These are phyloP conservation scores for Aphaenogaster rudis DNA, from an alignment of 1,140 invertebrate species.

Conservation along the genomic window DNA sequence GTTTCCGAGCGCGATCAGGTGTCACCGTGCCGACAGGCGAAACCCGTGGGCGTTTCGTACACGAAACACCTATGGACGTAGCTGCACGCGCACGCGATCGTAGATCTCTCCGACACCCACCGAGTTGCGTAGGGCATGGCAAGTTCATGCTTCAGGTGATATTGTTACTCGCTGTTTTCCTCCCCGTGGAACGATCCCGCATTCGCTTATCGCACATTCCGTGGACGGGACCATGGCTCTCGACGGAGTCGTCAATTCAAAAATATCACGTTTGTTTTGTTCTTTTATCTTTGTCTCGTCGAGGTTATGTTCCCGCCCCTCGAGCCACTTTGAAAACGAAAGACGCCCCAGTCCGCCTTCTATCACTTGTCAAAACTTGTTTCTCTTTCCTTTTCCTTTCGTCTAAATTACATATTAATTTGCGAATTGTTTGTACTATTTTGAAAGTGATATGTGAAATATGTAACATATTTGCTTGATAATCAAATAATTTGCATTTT, in stretches of 20 bases:
- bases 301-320: slow-evolving; percentile 63
- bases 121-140: slow-evolving; percentile 82
- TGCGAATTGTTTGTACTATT: neutral
- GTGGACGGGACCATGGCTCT: neutral
- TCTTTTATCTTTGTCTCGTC: slow-evolving; percentile 28
- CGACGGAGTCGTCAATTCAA: neutral
- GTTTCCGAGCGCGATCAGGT: neutral
- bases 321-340: neutral
- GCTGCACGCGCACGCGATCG: slow-evolving; percentile 10
- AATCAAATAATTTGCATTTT: neutral
- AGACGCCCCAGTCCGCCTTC: neutral
- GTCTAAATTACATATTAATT: neutral
- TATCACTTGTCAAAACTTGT: slow-evolving; percentile 5
- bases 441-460: neutral
- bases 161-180: slow-evolving; percentile 10
- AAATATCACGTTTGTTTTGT: slow-evolving; percentile 20
- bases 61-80: slow-evolving; percentile 31
- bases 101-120: slow-evolving; percentile 64
- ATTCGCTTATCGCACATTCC: neutral
- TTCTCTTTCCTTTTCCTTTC: neutral
- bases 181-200: neutral
- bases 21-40: neutral
- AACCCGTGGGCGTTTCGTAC: slow-evolving; percentile 29
- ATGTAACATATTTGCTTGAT: neutral
- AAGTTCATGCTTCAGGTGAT: slow-evolving; percentile 85